Base-by-base conservation (phyloP, 2,888 invertebrate species). In the Phasia obesa region DNA sequence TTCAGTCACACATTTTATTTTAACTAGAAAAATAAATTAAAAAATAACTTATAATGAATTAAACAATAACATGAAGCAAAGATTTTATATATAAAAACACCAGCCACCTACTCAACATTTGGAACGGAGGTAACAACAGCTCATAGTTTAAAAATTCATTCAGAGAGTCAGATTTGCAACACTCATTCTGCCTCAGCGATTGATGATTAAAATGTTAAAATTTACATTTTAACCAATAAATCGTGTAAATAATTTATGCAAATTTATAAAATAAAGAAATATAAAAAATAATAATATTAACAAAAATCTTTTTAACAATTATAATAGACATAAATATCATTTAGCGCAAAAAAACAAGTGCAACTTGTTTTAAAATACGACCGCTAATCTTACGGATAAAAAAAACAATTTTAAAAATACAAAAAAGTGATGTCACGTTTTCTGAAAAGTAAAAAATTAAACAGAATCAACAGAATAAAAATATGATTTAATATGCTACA, bases 381-480 rank as follows among this genome's bases (percentile, higher is more conserved):
- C 27, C 31, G 55, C 42, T 47, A 42, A 25, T 62, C 31, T 38
- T 0, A 44, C 17, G 62, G 59, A 51, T 74, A 65, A 31, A 47
- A 80, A 47, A 51, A 55, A 65, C 13, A 38, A 71, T 25, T 49
- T 4, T 38, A 49, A 42, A 79, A 67, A 79, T 57, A 60, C 57
- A 74, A 81, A 71, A 78, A 47, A 83, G 78, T 78, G 74, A 74
- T 74, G 77, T 74, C 79, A 80, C 79, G 67, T 80, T 80, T 69
- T 70, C 35, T 64, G 31, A 53, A 79, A 83, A 71, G 35, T 17
- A 51, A 42, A 70, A 19, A n/a, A n/a, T n/a, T n/a, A 21, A 35
- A 60, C 42, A n/a, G n/a, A 64, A 27, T 51, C 35, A 64, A 62
- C 44, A 64, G 70, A 64, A 57, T 23, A 35, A 53, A 69, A 60